Evolutionary conservation across 2,888 invertebrate genomes (phyloP).

Genomic region (Epistrophe grossulariae): DNA sequence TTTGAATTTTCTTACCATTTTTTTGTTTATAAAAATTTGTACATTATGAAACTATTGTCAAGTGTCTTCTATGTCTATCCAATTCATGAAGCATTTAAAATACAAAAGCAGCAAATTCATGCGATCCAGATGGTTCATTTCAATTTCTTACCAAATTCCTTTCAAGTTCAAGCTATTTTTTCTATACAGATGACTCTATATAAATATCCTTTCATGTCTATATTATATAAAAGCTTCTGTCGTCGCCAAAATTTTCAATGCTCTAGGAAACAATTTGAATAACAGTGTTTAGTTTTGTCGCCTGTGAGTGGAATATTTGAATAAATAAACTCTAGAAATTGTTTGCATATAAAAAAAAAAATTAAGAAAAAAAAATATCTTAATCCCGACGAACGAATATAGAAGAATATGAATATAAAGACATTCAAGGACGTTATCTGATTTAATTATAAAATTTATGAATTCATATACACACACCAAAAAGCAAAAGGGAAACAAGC

Average conservation of each 20-base stretch:
- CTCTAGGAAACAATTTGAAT: constrained; percentile 13
- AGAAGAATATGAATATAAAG: constrained; percentile 29
- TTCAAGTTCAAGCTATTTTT: constrained; percentile 10
- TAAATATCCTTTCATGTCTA: background rate
- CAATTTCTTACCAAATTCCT: background rate
- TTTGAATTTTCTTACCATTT: no score
- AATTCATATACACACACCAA: constrained; percentile 40
- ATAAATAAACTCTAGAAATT: constrained; percentile 45
- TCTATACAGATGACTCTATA: background rate
- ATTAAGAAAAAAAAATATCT: background rate
- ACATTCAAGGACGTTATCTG: constrained; percentile 60
- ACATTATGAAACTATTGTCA: no score
- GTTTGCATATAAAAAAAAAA: constrained; percentile 14
- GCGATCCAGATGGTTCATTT: no score
- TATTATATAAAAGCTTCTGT: background rate
- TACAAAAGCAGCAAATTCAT: no score
- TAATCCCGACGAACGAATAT: constrained; percentile 8
- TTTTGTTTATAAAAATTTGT: no score
- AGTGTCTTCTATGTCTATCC: no score
- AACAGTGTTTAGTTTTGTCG: constrained; percentile 39
- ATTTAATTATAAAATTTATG: constrained; percentile 73
- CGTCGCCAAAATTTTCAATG: constrained; percentile 7
- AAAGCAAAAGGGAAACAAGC: constrained; percentile 47
- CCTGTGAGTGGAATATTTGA: constrained; percentile 53
- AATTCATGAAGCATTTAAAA: no score